A percentile compares a stretch with the other conserved stretches of the same genome.
phyloP scores from a whole-genome alignment of 1,140 invertebrate genomes.

The Bradysia coprophila region DNA sequence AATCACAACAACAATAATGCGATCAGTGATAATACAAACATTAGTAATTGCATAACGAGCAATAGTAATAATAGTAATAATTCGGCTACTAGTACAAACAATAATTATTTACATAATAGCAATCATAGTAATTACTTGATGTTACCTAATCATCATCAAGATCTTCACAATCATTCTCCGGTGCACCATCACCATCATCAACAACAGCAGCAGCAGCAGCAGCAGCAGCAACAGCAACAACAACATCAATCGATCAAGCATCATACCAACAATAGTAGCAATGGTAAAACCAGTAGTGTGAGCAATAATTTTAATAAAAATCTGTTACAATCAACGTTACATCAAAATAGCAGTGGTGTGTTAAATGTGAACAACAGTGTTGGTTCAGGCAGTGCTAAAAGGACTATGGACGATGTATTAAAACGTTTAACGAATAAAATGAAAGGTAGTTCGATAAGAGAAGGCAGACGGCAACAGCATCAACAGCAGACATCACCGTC shows the following conservation, averaged over 20 bases:
- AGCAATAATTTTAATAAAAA: conserved; percentile 1
- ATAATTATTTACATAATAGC: not conserved
- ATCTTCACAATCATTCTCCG: not conserved
- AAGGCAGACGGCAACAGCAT: not conserved
- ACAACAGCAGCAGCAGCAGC: conserved; percentile 10
- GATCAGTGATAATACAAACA: conserved; percentile 1
- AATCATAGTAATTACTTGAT: not conserved
- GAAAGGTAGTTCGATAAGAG: conserved; percentile 19
- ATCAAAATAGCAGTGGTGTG: not conserved
- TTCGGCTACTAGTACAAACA: not conserved
- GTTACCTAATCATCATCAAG: not conserved
- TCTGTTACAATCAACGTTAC: not conserved
- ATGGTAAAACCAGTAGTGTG: conserved; percentile 10
- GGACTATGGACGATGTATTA: conserved; percentile 75
- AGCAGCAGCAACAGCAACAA: conserved; percentile 10
- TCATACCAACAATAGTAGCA: conserved; percentile 8
- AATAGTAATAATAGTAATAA: not conserved
- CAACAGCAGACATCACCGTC: not conserved
- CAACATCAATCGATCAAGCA: conserved; percentile 4
- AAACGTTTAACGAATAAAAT: conserved; percentile 65
- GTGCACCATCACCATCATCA: not conserved
- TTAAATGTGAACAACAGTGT: not conserved
- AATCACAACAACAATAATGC: conserved; percentile 1
- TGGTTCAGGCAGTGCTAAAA: conserved; percentile 26
- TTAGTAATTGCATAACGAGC: not conserved